Evolutionary conservation across 2,113 vertebrate species (phyloP).

Genomic region (Sylvia atricapilla): DNA sequence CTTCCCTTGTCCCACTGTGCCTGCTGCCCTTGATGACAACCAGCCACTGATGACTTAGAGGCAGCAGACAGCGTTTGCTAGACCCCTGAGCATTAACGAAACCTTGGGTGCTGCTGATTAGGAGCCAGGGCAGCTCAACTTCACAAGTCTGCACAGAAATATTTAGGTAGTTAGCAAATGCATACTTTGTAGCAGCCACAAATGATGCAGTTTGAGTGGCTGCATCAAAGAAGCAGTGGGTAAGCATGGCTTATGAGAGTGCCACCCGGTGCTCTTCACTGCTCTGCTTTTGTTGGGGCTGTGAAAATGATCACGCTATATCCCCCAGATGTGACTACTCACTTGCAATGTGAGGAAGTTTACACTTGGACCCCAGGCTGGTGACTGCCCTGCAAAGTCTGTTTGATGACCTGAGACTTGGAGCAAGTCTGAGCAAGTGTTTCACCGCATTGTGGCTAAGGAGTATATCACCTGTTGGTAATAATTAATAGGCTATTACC

Average conservation of each 20-base stretch:
- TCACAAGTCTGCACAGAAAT: neutral
- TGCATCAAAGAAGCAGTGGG: neutral
- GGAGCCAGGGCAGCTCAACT: neutral
- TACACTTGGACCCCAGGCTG: neutral
- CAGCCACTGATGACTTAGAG: neutral
- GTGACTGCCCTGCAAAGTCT: neutral
- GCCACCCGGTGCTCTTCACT: neutral
- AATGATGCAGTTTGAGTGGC: neutral
- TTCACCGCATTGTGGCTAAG: neutral
- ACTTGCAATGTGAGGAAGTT: neutral
- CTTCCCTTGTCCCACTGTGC: neutral
- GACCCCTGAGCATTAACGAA: neutral
- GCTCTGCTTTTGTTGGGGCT: neutral
- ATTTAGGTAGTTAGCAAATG: neutral
- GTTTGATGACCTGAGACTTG: neutral
- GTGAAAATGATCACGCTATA: neutral
- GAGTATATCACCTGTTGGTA: neutral
- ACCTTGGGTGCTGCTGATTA: neutral
- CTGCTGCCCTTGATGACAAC: neutral
- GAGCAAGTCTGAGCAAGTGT: rapidly evolving
- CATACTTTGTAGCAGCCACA: neutral
- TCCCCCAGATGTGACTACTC: neutral
- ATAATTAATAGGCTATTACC: neutral
- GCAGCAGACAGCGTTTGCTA: neutral
- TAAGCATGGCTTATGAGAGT: neutral